These are phyloP conservation scores for Acronicta leporina DNA, from an alignment of 2,888 invertebrate genomes.

Conservation along the genomic window DNA sequence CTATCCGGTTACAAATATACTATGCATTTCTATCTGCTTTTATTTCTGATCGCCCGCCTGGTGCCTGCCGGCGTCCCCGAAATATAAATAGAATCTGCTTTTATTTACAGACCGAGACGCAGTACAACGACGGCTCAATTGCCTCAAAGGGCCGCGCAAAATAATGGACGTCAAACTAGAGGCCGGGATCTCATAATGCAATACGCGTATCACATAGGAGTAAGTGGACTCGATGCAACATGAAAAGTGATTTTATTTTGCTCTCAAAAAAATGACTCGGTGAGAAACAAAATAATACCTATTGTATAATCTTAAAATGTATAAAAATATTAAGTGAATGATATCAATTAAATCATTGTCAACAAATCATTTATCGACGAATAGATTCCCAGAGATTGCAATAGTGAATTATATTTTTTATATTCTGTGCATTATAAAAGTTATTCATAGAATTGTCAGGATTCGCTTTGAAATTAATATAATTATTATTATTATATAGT, in stretches of 20 bases:
- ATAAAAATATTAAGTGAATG: constrained; percentile 82
- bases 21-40: too few relatives aligned
- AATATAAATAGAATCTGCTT: too few relatives aligned
- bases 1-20: too few relatives aligned
- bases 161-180: constrained; percentile 86
- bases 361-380: constrained; percentile 74
- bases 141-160: constrained; percentile 85
- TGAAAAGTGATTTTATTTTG: constrained; percentile 88
- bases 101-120: constrained; percentile 95
- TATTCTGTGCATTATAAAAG: constrained; percentile 74
- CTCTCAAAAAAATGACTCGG: constrained; percentile 77
- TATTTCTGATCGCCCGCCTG: too few relatives aligned
- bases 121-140: constrained; percentile 96
- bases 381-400: constrained; percentile 83
- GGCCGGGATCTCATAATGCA: constrained; percentile 88
- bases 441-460: constrained; percentile 68
- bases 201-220: constrained; percentile 67
- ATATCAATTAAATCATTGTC: constrained; percentile 77
- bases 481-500: constrained; percentile 63
- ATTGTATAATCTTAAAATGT: constrained; percentile 75
- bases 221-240: constrained; percentile 79
- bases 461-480: constrained; percentile 71
- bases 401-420: constrained; percentile 87
- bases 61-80: too few relatives aligned
- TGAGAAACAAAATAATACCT: constrained; percentile 63